Conservation (phyloP, 2,113 vertebrate genomes). For the Odobenus rosmarus region DNA sequence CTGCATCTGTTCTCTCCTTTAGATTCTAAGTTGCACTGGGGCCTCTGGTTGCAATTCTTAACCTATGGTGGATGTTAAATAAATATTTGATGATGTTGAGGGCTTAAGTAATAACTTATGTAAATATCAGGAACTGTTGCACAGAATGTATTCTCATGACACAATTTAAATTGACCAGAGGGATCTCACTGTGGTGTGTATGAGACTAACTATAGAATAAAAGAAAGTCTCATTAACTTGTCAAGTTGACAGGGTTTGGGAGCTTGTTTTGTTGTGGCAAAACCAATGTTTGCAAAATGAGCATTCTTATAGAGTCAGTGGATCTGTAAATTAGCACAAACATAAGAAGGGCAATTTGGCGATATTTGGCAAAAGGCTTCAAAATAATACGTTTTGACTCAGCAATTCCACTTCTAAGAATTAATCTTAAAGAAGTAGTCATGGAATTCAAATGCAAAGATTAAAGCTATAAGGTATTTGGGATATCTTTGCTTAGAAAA, state of each 20-base stretch:
- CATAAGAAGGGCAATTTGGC: not conserved
- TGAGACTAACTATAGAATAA: not conserved
- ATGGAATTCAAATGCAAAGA: not conserved
- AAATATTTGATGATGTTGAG: conserved; percentile 59
- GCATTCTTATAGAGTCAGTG: not conserved
- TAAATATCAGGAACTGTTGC: conserved; percentile 3
- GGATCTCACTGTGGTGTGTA: not conserved
- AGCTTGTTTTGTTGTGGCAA: not conserved
- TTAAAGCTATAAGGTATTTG: not conserved
- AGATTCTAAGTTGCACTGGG: not conserved
- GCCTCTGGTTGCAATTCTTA: not conserved
- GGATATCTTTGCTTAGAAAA: not conserved
- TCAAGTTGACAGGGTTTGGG: not conserved
- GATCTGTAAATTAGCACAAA: not conserved
- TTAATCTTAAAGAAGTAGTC: not conserved
- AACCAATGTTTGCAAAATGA: not conserved
- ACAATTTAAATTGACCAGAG: not conserved
- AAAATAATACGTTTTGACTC: not conserved
- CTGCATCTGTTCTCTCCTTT: not conserved
- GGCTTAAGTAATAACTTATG: conserved; percentile 35
- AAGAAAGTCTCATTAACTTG: not conserved
- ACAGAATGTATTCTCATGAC: not conserved
- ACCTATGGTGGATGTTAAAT: not conserved
- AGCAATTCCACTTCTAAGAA: not conserved
- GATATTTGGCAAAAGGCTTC: not conserved